Percentiles rank a stretch among this genome's conserved stretches.
Evolutionary conservation across 2,113 vertebrate genomes (phyloP).

Genomic region (Macrotis lagotis): DNA sequence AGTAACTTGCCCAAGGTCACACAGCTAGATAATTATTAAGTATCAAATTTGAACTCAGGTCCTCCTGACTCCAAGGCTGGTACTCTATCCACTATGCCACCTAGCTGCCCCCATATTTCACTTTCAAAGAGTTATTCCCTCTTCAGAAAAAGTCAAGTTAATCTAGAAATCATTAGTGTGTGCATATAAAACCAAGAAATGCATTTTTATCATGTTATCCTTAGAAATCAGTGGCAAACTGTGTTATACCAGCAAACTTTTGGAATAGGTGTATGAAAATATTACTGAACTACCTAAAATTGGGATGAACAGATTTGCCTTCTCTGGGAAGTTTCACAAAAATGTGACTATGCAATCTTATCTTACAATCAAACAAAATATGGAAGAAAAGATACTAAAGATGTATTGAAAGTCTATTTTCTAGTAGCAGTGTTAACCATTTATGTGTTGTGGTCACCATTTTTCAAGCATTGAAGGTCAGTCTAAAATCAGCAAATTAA

Average conservation of each 20-base stretch:
- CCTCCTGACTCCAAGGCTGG: too few species aligned
- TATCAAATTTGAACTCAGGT: too few species aligned
- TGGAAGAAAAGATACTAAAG: conserved; percentile 16
- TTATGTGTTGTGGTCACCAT: neutral
- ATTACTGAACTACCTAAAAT: neutral
- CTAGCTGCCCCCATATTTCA: too few species aligned
- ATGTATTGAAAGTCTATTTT: neutral
- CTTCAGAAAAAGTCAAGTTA: conserved; percentile 26
- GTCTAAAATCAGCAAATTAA: neutral
- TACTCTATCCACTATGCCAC: too few species aligned
- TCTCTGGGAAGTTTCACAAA: conserved; percentile 13
- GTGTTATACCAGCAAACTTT: too few species aligned
- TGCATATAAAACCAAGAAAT: neutral
- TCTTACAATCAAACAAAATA: conserved; percentile 13
- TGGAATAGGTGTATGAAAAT: neutral
- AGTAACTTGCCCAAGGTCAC: too few species aligned
- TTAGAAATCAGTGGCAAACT: conserved; percentile 4
- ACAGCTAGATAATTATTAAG: too few species aligned
- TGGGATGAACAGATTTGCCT: neutral
- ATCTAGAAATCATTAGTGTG: neutral
- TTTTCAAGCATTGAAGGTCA: neutral
- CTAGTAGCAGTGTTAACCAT: neutral
- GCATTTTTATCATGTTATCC: neutral
- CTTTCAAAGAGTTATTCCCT: neutral
- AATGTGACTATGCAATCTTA: neutral